Evolutionary conservation across 2,113 vertebrate genomes (phyloP).

Genomic region (Nerophis lumbriciformis): DNA sequence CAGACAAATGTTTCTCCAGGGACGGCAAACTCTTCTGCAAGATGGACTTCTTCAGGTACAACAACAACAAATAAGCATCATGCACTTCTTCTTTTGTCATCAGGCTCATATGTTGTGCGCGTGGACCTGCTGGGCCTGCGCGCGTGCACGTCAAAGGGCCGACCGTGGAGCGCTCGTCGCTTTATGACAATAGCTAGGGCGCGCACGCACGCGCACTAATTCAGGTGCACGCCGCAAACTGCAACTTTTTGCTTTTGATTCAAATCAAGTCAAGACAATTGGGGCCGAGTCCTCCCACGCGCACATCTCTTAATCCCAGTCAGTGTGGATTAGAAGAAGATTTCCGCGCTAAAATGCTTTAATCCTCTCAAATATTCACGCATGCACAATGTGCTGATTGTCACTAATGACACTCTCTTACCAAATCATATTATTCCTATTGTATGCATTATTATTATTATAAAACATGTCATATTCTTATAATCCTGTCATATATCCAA

Average conservation of each 20-base stretch:
- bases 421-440: no score
- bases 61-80: no score
- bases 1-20: constrained; percentile 95
- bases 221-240: constrained; percentile 28
- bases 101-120: no score
- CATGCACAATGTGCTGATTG: constrained; percentile 66
- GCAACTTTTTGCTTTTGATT: no score
- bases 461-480: no score
- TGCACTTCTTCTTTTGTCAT: no score
- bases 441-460: no score
- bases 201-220: background rate
- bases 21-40: constrained; percentile 98
- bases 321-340: constrained; percentile 63
- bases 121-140: background rate
- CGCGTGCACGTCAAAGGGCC: constrained; percentile 68
- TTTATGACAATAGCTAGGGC: constrained; percentile 62
- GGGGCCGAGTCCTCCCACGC: background rate
- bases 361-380: constrained; percentile 64
- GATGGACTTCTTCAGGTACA: constrained; percentile 96
- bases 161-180: constrained; percentile 60
- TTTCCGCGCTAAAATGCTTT: constrained; percentile 66
- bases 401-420: constrained; percentile 54
- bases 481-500: no score
- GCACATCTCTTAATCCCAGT: background rate
- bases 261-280: background rate